A percentile compares a stretch with the other conserved stretches of the same genome.
These are phyloP conservation scores for Naja naja DNA, from an alignment of 2,113 vertebrate species.

Conservation along the genomic window DNA sequence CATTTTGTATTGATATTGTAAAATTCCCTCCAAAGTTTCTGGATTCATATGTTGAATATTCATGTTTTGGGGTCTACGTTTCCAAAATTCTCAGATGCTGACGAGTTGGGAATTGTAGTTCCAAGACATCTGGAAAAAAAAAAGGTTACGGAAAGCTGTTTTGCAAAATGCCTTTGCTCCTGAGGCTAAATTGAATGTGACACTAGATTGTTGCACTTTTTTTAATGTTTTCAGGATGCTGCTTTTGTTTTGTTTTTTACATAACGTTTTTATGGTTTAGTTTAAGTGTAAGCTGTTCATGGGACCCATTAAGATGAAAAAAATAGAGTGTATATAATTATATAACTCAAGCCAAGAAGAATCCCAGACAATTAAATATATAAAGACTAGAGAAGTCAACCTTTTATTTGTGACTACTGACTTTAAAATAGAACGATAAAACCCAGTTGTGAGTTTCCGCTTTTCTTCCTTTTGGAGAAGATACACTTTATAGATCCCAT, in stretches of 20 bases:
- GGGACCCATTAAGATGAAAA: background rate
- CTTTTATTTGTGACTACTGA: background rate
- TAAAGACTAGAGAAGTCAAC: background rate
- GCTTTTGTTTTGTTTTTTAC: background rate
- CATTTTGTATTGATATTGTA: background rate
- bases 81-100: background rate
- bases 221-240: background rate
- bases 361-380: background rate
- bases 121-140: background rate
- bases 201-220: background rate
- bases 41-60: background rate
- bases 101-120: background rate
- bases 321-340: background rate
- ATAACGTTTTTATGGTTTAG: background rate
- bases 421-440: conserved; percentile 20
- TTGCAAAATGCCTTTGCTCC: background rate
- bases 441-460: background rate
- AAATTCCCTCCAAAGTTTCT: background rate
- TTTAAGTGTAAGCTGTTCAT: background rate
- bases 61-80: background rate
- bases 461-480: conserved; percentile 22
- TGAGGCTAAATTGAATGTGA: background rate
- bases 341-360: background rate
- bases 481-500: conserved; percentile 30
- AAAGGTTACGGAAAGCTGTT: background rate